phyloP scores from a whole-genome alignment of 2,113 vertebrate species.

The Corvus cornix region DNA sequence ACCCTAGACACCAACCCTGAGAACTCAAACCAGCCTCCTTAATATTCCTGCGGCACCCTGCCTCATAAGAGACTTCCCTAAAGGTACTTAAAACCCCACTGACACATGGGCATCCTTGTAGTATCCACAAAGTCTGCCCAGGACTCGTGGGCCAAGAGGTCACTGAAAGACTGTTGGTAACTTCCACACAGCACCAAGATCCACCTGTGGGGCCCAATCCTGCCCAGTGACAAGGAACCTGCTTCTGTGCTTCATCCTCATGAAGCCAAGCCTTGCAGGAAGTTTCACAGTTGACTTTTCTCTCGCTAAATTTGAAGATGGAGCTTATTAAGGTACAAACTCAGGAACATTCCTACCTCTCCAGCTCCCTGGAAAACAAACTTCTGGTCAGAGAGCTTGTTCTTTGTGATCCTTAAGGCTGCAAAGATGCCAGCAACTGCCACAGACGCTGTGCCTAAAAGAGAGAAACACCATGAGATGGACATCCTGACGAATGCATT shows the following conservation, averaged over 20 bases:
- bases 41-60: neutral
- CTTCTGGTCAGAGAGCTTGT: slow-evolving; percentile 87
- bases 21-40: neutral
- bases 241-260: neutral
- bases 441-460: slow-evolving; percentile 92
- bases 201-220: neutral
- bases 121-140: neutral
- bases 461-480: neutral
- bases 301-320: neutral
- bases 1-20: neutral
- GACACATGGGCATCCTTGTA: accelerated
- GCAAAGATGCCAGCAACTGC: slow-evolving; percentile 92
- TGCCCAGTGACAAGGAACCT: neutral
- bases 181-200: neutral
- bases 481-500: neutral
- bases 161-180: neutral
- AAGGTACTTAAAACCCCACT: neutral
- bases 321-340: neutral
- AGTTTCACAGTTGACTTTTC: neutral
- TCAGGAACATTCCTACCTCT: slow-evolving; percentile 78
- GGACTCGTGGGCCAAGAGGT: neutral
- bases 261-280: neutral
- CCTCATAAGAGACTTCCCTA: neutral
- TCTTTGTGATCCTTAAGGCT: slow-evolving; percentile 91
- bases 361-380: slow-evolving; percentile 98